phyloP scores from a whole-genome alignment of 2,797 vertebrate genomes.

The Botia almorhae region DNA sequence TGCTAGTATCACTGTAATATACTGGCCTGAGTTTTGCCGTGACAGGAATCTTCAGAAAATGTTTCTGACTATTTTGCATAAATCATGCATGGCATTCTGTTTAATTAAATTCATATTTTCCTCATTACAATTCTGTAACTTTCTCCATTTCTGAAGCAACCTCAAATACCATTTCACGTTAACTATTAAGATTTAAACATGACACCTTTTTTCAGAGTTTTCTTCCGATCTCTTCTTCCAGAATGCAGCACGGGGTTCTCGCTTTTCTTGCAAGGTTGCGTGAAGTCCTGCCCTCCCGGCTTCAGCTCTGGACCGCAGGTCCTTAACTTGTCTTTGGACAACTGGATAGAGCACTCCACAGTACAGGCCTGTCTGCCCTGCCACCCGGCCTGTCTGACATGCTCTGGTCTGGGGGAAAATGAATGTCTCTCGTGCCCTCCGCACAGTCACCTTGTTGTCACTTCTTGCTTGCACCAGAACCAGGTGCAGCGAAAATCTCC shows the following conservation, averaged over 20 bases:
- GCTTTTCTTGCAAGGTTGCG: slow-evolving; percentile 92
- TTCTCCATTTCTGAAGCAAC: background rate
- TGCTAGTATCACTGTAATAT: background rate
- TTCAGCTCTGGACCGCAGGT: slow-evolving; percentile 81
- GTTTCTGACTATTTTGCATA: background rate
- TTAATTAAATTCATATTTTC: background rate
- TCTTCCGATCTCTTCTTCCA: slow-evolving; percentile 60
- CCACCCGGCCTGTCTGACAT: slow-evolving; percentile 87
- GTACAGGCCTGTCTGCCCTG: slow-evolving; percentile 89
- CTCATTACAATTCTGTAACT: slow-evolving; percentile 2
- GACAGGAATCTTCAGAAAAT: too few species aligned
- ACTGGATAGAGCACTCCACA: slow-evolving; percentile 84
- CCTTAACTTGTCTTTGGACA: slow-evolving; percentile 86
- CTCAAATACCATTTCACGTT: background rate
- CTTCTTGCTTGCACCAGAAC: slow-evolving; percentile 81
- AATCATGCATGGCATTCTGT: background rate
- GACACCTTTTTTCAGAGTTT: background rate
- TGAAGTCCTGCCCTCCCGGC: slow-evolving; percentile 88
- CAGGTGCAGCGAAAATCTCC: slow-evolving; percentile 84
- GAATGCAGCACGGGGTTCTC: slow-evolving; percentile 93
- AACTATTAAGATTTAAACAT: background rate
- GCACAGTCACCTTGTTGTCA: slow-evolving; percentile 82
- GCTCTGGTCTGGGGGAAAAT: slow-evolving; percentile 76
- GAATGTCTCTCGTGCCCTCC: slow-evolving; percentile 90
- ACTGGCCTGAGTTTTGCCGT: background rate